Base-by-base conservation (phyloP, 2,888 invertebrate species). In the Harpalus rubripes region DNA sequence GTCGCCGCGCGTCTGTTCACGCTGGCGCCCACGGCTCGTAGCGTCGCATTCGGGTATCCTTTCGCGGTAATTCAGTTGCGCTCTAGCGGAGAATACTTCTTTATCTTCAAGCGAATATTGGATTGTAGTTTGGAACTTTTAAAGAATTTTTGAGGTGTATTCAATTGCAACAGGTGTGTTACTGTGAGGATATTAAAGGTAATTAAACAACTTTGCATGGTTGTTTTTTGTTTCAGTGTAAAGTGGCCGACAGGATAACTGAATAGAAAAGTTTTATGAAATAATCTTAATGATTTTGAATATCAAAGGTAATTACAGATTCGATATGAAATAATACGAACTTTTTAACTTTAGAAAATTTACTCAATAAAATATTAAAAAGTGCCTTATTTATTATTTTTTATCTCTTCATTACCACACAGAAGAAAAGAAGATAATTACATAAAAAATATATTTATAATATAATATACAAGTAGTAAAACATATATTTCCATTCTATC, bases 1-100 rank as follows among this genome's bases (percentile, higher is more conserved):
- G 81, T 82, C 41, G 22, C 58, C 56, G 81, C 32, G 81, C 81
- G 81, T 82, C 72, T 68, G 44, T 82, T 32, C 68, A 82, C 32
- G 15, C 22, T 68, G 81, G 26, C 72, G 81, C 68, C 58, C 72
- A 72, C 32, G 10, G 26, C 79, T 26, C 79, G 79, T 39, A 59
- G n/a, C 15, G 58, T 15, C 61, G 56, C 59, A 4, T 32, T 6
- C 32, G 32, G 32, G 32, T 32, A 32, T 32, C 32, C 18, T 59
- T 7, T 59, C 59, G 15, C 59, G 59, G 59, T 59, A 59, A 65
- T 65, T 7, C n/a, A 32, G 26, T 65, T 32, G 8, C 32, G 32
- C 8, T n/a, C 26, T 65, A 32, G 32, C 65, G 26, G 6, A 3
- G 32, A 32, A 32, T 32, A 5, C 32, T 5, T 32, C 32, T 32